These are phyloP conservation scores for Apamea epomidion DNA, from an alignment of 2,888 invertebrate genomes.

Conservation along the genomic window DNA sequence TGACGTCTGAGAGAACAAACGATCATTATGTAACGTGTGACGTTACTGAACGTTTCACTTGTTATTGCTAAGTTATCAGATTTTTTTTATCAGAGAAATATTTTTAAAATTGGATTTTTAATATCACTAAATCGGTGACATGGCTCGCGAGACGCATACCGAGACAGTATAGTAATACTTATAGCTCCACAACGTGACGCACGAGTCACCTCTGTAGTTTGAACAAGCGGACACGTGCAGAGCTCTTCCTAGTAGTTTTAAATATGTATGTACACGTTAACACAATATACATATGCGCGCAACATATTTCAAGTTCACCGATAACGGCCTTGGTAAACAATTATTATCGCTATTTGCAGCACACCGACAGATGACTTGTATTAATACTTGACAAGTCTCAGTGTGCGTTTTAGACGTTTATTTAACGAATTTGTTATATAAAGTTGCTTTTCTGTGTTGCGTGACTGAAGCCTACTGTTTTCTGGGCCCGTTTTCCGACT, in stretches of 20 bases:
- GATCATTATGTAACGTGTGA: constrained; percentile 57
- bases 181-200: constrained; percentile 72
- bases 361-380: constrained; percentile 72
- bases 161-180: constrained; percentile 51
- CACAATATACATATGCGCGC: constrained; percentile 78
- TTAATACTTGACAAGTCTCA: constrained; percentile 31
- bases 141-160: constrained; percentile 64
- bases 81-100: constrained; percentile 53
- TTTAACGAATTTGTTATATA: constrained; percentile 43
- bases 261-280: constrained; percentile 79
- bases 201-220: constrained; percentile 71
- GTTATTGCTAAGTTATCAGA: constrained; percentile 55
- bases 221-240: constrained; percentile 71
- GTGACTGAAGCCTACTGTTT: constrained; percentile 41
- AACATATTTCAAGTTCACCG: constrained; percentile 84
- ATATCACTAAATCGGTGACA: constrained; percentile 67
- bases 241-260: constrained; percentile 82
- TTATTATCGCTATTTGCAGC: constrained; percentile 77
- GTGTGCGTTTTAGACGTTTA: constrained; percentile 47
- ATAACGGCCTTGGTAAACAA: constrained; percentile 81
- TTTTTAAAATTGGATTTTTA: constrained; percentile 52
- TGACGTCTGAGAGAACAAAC: constrained; percentile 48
- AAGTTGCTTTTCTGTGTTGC: constrained; percentile 47
- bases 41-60: constrained; percentile 50
- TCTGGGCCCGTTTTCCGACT: constrained; percentile 37